Base-by-base conservation (phyloP, 2,888 invertebrate species). In the Prionchulus punctatus region DNA sequence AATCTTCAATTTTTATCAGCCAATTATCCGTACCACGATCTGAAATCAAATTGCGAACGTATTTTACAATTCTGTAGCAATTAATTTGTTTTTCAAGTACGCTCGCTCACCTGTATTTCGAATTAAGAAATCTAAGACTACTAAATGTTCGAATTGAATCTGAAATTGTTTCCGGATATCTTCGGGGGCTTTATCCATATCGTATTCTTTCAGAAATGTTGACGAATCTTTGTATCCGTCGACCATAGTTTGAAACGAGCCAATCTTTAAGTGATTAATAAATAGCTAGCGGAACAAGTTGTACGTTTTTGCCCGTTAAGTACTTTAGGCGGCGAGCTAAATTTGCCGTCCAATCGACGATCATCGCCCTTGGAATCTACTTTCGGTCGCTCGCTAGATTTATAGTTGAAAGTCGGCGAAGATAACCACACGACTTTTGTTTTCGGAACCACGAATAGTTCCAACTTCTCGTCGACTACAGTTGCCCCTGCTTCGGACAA, bases 11-110 rank as follows among this genome's bases (percentile, higher is more conserved):
- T 73, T 86, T 86, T 65, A 99, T 91, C 56, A 99, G 79, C 98
- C 98, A 99, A 77, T 99, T 99, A 76, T 98, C 98, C 75, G 98
- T 98, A 58, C 96, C 96, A 68, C 99, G 81, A 78, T 99, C 98
- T 76, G 65, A 52, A 62, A n/a, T n/a, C n/a, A n/a, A n/a, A n/a
- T 60, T 28, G 18, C 50, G 15, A 27, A 47, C 62, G 26, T 48
- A 50, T 57, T 58, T 45, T 43, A 28, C 18, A 2, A 30, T 59
- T 28, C 12, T 18, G 36, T 18, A 36, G 36, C 7, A 36, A 36
- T 12, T 36, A 36, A 36, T 36, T 36, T 36, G 36, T 36, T 36
- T 36, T n/a, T n/a, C n/a, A n/a, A n/a, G n/a, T n/a, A n/a, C 36
- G 36, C 36, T 36, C 36, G 18, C 7, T 45, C 51, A 78, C 77